Evolutionary conservation across 2,113 vertebrate genomes (phyloP).

Genomic region (Burhinus bistriatus): DNA sequence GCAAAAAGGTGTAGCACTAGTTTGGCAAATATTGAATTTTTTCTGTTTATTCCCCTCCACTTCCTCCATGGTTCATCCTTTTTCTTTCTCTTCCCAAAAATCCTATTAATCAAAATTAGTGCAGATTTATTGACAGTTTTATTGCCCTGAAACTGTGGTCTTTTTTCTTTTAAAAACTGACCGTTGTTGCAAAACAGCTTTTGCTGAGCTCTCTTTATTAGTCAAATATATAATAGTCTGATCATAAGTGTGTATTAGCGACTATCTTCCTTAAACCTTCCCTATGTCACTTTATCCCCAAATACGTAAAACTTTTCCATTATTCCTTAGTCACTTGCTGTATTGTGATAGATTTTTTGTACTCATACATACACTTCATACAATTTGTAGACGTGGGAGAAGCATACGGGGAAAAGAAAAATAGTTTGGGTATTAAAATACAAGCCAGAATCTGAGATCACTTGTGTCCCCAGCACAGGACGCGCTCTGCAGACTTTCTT

Average conservation of each 20-base stretch:
- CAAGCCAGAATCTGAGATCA: background rate
- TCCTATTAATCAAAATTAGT: background rate
- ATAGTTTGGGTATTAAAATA: background rate
- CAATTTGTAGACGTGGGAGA: background rate
- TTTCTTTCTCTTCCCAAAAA: background rate
- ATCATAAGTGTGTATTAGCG: background rate
- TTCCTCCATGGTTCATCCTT: background rate
- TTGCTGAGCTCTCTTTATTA: background rate
- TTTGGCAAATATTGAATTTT: background rate
- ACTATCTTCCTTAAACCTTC: background rate
- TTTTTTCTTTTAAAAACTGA: background rate
- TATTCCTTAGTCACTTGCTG: background rate
- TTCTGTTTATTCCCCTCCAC: background rate
- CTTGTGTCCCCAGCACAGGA: background rate
- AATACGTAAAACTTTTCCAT: background rate
- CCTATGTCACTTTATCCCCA: background rate
- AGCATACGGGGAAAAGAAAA: background rate
- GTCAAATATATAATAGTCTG: background rate
- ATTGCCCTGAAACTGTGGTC: accelerated
- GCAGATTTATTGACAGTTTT: background rate
- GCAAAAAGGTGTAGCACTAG: accelerated
- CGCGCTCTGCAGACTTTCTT: background rate
- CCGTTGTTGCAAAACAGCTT: background rate
- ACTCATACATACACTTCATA: background rate
- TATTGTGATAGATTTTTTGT: background rate